phyloP scores from a whole-genome alignment of 2,113 vertebrate species.

The Prietella phreatophila region DNA sequence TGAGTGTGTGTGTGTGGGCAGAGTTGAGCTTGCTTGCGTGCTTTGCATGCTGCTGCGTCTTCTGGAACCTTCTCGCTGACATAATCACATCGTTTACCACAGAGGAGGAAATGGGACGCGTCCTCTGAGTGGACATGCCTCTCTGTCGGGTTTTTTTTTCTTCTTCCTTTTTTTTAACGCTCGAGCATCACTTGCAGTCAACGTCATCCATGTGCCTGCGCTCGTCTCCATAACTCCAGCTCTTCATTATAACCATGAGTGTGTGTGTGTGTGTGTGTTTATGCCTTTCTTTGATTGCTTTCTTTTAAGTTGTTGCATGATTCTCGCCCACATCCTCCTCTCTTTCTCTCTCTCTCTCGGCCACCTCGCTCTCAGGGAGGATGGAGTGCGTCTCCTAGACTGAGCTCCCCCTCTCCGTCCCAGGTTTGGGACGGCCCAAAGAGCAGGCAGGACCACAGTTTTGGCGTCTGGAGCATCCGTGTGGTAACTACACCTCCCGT shows the following conservation, averaged over 20 bases:
- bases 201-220: slow-evolving; percentile 27
- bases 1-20: background rate
- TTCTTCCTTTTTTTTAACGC: background rate
- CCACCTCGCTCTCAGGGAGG: slow-evolving; percentile 90
- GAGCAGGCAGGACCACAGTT: slow-evolving; percentile 92
- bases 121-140: background rate
- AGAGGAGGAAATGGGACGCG: background rate
- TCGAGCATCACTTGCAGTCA: background rate
- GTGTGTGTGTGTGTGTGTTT: slow-evolving; percentile 65
- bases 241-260: slow-evolving; percentile 37
- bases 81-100: slow-evolving; percentile 24
- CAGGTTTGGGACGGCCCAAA: slow-evolving; percentile 95
- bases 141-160: background rate
- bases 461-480: slow-evolving; percentile 98
- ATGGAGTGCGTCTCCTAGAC: slow-evolving; percentile 95
- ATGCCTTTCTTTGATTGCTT: slow-evolving; percentile 83
- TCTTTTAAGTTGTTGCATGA: slow-evolving; percentile 89
- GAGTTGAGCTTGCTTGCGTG: background rate
- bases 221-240: slow-evolving; percentile 26
- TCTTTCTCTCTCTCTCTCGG: slow-evolving; percentile 84
- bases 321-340: slow-evolving; percentile 81
- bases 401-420: slow-evolving; percentile 95
- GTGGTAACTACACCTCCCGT: slow-evolving; percentile 89
- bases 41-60: slow-evolving; percentile 46
- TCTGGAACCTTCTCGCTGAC: slow-evolving; percentile 42